Evolutionary conservation across 2,797 vertebrate species (phyloP), one percentile per base, ranked within the genome.

Genomic region (Amblyopsis hoosieri): DNA sequence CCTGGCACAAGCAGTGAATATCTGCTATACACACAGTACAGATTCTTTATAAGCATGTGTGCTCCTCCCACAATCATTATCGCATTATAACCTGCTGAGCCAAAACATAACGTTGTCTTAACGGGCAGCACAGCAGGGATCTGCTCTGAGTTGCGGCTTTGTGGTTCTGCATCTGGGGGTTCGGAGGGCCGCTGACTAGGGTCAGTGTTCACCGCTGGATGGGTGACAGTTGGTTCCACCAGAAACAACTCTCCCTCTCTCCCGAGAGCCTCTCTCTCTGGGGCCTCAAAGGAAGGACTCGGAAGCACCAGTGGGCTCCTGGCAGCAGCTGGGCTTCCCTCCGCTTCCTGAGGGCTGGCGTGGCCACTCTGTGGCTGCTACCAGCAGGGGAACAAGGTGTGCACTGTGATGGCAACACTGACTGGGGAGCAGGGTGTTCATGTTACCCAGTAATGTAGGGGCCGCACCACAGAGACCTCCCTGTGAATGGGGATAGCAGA

Each of bases 351-450:
- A 81, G 81, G 76, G 81, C 84, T 74, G 54, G 85, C 68, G 68
- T 78, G 86, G 83, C 74, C 52, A 75, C 76, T 82, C 67, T 75
- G 82, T 81, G 80, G 84, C 67, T 33, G 72, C 70, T 69, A 72
- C 57, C 75, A 66, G 70, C 67, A 76, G 72, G 63, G 62, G 69
- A 91, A 94, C 93, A 93, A 94, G 91, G 89, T 90, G 74, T 52
- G 79, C 74, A 89, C 89, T 94, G 93, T 94, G 84, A 92, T 74
- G 50, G 75, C 54, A 74, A 84, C 51, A 74, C 78, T 76, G 64
- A 73, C 69, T 15, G 60, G 52, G 55, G 62, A 54, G 15, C 11
- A 23, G 61, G 66, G 57, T 70, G 62, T 67, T 91, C 79, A 56
- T 75, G 82, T 89, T 91, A 84, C 86, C 65, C 74, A 68, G 69